Evolutionary conservation across 2,888 invertebrate genomes (phyloP).

Genomic region (Prionchulus punctatus): DNA sequence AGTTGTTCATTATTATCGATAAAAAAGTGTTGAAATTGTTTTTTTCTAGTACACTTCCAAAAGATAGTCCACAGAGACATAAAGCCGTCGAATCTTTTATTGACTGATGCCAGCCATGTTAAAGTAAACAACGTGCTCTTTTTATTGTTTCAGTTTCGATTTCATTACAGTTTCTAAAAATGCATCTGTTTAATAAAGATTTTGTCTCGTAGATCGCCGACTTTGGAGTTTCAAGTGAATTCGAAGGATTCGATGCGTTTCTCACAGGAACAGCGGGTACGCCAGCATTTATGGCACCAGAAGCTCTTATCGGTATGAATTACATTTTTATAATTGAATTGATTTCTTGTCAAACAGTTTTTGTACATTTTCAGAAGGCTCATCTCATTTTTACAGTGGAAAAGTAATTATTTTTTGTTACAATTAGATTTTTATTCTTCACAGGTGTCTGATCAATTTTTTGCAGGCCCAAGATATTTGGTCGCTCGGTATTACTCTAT

Average conservation of each 20-base stretch:
- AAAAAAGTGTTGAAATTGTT: too few species aligned
- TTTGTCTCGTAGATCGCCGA: conserved; percentile 68
- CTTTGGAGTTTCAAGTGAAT: conserved; percentile 88
- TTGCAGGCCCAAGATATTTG: conserved; percentile 90
- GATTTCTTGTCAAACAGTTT: conserved; percentile 1
- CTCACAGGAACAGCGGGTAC: conserved; percentile 79
- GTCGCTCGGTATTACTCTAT: conserved; percentile 81
- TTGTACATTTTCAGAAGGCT: conserved; percentile 15
- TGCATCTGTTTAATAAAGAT: too few species aligned
- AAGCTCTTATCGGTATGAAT: conserved; percentile 49
- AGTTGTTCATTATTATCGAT: too few species aligned
- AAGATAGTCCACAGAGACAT: conserved; percentile 91
- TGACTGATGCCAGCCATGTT: conserved; percentile 58
- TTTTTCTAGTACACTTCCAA: conserved; percentile 86
- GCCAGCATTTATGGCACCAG: conserved; percentile 89
- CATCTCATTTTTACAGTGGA: conserved; percentile 47
- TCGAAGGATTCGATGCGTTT: conserved; percentile 59
- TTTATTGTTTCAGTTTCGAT: too few species aligned
- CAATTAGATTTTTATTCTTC: too few species aligned
- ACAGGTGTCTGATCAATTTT: too few species aligned
- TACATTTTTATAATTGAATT: too few species aligned
- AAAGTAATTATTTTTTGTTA: too few species aligned
- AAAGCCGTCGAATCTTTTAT: conserved; percentile 82
- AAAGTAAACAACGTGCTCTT: too few species aligned
- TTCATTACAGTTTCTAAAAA: too few species aligned